Evolutionary conservation across 37 sponge, comb jelly and placozoan genomes (phyloP).

Genomic region (Halisarca cf. caerulea): DNA sequence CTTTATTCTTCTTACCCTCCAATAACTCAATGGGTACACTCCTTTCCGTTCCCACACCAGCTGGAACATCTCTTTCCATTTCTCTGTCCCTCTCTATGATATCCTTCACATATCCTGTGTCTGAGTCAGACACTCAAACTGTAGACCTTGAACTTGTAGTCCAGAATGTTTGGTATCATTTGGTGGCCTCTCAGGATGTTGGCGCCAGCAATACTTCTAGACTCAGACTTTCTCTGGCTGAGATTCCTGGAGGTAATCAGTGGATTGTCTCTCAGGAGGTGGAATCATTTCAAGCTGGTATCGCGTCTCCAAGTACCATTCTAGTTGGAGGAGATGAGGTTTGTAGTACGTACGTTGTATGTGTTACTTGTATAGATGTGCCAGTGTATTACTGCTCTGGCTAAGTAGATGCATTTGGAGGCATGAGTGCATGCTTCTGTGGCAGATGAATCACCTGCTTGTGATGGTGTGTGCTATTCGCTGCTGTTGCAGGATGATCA

Average conservation of each 20-base stretch:
- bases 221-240: not conserved
- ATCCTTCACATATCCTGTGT: not conserved
- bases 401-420: not conserved
- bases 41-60: not conserved
- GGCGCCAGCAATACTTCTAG: not conserved
- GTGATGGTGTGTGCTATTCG: not conserved
- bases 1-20: slow-evolving; percentile 44
- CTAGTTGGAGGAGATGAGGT: too few relatives aligned
- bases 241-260: slow-evolving; percentile 14
- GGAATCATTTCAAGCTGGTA: too few relatives aligned
- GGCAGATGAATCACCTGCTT: not conserved
- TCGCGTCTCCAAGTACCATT: too few relatives aligned
- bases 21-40: slow-evolving; percentile 4
- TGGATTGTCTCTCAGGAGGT: slow-evolving; percentile 1
- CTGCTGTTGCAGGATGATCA: slow-evolving; percentile 9
- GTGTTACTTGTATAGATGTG: not conserved
- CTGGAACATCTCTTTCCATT: not conserved
- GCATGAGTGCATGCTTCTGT: not conserved
- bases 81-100: not conserved
- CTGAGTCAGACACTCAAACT: too few relatives aligned
- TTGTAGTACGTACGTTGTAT: not conserved
- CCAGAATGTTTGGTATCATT: not conserved
- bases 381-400: not conserved
- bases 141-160: not conserved
- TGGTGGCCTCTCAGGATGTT: not conserved